Base-by-base conservation (phyloP, 1,140 invertebrate genomes). In the Drosophila ficusphila region DNA sequence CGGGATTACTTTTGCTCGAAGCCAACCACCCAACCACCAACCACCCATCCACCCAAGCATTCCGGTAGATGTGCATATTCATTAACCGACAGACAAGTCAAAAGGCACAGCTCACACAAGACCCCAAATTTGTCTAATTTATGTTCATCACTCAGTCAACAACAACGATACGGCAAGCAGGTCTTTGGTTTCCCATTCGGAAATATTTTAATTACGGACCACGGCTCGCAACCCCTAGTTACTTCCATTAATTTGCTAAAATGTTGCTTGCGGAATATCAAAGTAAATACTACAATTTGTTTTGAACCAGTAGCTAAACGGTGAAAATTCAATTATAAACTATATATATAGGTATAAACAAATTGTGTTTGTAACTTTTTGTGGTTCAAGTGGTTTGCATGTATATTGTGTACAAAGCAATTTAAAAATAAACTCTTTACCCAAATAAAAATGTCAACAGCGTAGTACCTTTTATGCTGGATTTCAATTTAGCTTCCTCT, bases 51-150 rank as follows among this genome's bases (percentile, higher is more conserved):
- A 14, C 21, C 5, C 46, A 64, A 11, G 27, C 29, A 46, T 18
- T 27, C 39, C 14, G 16, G 36, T 64, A 69, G 52, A 75, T 64
- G 57, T 53, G 54, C 54, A 72, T 71, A 76, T 60, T 53, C 60
- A 72, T 62, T 44, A 34, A 56, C 39, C 58, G n/a, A 47, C 48
- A 57, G 42, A 71, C 39, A 57, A 56, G 53, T 53, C 48, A 61
- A 67, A 65, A 41, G 56, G 61, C 68, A 70, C 53, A 62, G 31
- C 51, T 38, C 65, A 48, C 64, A 51, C 64, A 67, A 54, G 48
- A 53, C 21, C 39, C 36, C 42, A 56, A 60, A 72, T 79, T 58
- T 41, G 49, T 58, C 31, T 65, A 79, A 85, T 79, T 73, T 72
- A 82, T 62, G 76, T 60, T 33, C 68, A 56, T 60, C 41, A 25